Percentiles rank a stretch among this genome's conserved stretches.
Conservation (phyloP, 2,888 invertebrate species). For the Trachelus troglodyta region DNA sequence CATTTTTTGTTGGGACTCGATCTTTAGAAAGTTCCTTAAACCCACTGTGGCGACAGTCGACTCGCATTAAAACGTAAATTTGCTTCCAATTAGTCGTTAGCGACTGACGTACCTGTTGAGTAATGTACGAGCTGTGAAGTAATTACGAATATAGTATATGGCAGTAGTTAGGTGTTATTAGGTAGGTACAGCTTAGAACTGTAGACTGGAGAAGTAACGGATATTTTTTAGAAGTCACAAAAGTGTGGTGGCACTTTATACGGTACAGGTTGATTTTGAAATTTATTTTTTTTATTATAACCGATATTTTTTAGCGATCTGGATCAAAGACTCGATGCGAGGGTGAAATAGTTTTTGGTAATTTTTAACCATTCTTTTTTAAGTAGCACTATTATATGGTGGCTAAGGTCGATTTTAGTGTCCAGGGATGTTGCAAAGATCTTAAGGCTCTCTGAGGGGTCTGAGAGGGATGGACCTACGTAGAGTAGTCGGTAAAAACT, state of each 20-base stretch:
- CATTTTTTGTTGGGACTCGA: neutral
- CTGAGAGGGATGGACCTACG: slow-evolving; percentile 1
- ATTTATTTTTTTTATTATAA: neutral
- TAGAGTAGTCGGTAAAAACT: slow-evolving; percentile 42
- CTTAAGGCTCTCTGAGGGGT: neutral
- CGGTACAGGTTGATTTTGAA: neutral
- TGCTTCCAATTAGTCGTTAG: neutral
- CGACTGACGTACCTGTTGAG: neutral
- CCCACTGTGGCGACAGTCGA: neutral
- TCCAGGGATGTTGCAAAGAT: neutral
- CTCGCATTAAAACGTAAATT: neutral
- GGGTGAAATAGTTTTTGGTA: neutral
- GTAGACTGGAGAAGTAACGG: neutral
- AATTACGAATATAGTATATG: neutral
- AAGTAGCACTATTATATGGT: neutral
- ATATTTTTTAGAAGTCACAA: neutral
- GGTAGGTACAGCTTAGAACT: neutral
- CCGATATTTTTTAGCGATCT: neutral
- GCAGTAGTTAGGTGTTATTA: neutral
- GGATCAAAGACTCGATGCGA: neutral
- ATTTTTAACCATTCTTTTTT: neutral
- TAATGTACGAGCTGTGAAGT: neutral
- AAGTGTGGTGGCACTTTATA: neutral
- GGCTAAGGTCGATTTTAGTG: neutral
- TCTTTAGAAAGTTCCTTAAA: neutral